phyloP scores from a whole-genome alignment of 1,140 invertebrate species.

The Ephestia elutella region DNA sequence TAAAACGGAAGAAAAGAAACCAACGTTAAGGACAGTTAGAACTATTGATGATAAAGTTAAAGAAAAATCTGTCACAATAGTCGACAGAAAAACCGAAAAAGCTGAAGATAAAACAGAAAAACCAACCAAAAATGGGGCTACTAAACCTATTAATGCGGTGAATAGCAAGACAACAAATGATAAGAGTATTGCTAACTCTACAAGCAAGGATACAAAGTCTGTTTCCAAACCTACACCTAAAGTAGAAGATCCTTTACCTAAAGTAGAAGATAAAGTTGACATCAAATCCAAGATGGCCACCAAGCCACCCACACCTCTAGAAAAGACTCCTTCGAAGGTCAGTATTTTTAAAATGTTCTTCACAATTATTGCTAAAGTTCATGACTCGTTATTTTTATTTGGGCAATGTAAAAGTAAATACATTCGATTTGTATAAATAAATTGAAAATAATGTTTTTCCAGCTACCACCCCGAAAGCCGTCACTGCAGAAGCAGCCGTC shows the following conservation, averaged over 20 bases:
- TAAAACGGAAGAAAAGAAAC: slow-evolving; percentile 49
- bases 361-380: too few relatives aligned
- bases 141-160: slow-evolving; percentile 37
- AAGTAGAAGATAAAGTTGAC: slow-evolving; percentile 29
- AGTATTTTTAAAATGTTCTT: neutral
- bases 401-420: too few relatives aligned
- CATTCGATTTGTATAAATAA: too few relatives aligned
- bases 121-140: slow-evolving; percentile 35
- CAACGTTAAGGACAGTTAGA: slow-evolving; percentile 50
- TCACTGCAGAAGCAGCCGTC: slow-evolving; percentile 64
- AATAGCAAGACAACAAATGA: slow-evolving; percentile 42
- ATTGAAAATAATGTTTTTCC: slow-evolving; percentile 18
- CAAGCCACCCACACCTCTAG: slow-evolving; percentile 53
- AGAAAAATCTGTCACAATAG: slow-evolving; percentile 59
- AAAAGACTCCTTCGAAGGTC: slow-evolving; percentile 62
- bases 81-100: slow-evolving; percentile 49
- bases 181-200: slow-evolving; percentile 31
- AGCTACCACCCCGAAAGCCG: slow-evolving; percentile 65
- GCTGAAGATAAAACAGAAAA: neutral
- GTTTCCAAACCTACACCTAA: slow-evolving; percentile 17
- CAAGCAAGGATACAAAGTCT: slow-evolving; percentile 35
- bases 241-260: slow-evolving; percentile 17
- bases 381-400: too few relatives aligned
- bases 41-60: slow-evolving; percentile 61
- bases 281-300: slow-evolving; percentile 61